Evolutionary conservation across 2,113 vertebrate genomes (phyloP).

Genomic region (Perca schrenkii): DNA sequence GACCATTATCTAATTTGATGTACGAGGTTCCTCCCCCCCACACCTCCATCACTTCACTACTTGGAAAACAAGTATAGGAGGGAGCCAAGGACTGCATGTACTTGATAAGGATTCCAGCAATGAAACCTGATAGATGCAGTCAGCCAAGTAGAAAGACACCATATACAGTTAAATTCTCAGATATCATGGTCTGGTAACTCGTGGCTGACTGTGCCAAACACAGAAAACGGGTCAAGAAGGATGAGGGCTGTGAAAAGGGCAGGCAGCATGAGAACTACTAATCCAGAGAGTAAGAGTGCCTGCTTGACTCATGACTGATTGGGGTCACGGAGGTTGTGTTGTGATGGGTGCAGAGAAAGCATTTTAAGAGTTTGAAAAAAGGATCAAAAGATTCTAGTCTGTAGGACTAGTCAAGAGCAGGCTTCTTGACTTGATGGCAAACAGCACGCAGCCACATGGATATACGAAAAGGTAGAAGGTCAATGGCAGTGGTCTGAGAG

Average conservation of each 20-base stretch:
- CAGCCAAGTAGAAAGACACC: slow-evolving; percentile 19
- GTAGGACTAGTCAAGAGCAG: neutral
- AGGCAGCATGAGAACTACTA: slow-evolving; percentile 10
- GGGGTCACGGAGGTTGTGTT: slow-evolving; percentile 57
- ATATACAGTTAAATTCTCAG: slow-evolving; percentile 21
- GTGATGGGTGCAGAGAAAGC: slow-evolving; percentile 28
- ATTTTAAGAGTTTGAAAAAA: slow-evolving; percentile 15
- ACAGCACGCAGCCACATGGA: neutral
- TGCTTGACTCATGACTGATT: slow-evolving; percentile 24
- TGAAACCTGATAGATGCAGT: neutral
- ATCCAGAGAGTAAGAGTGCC: slow-evolving; percentile 14
- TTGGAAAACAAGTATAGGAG: neutral
- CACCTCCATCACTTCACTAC: neutral
- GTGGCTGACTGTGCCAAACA: slow-evolving; percentile 14
- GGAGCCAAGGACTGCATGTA: neutral
- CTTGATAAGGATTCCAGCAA: slow-evolving; percentile 1
- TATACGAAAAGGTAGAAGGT: slow-evolving; percentile 16
- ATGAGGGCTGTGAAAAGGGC: slow-evolving; percentile 8
- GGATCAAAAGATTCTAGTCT: slow-evolving; percentile 11
- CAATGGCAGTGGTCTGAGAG: neutral
- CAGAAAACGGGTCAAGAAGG: slow-evolving; percentile 39
- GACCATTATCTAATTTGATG: neutral
- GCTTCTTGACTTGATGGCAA: slow-evolving; percentile 13
- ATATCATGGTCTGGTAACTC: slow-evolving; percentile 8
- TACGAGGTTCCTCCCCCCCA: neutral